phyloP scores from a whole-genome alignment of 1,140 invertebrate genomes.

The Hydropsyche tenuis region DNA sequence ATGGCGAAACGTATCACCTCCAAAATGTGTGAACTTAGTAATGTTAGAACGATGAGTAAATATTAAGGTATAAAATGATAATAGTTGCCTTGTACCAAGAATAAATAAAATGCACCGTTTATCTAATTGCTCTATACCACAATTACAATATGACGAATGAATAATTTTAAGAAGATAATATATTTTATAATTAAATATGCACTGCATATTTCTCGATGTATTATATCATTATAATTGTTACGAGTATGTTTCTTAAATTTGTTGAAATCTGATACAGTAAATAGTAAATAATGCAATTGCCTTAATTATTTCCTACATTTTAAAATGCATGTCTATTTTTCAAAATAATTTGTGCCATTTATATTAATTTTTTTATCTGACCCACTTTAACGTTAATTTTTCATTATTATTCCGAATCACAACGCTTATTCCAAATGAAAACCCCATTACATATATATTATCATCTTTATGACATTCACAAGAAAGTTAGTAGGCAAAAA shows the following conservation, averaged over 20 bases:
- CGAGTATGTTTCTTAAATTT: constrained; percentile 11
- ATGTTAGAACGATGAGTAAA: constrained; percentile 15
- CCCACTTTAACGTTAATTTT: background rate
- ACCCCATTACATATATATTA: background rate
- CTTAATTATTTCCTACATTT: constrained; percentile 20
- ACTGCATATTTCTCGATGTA: constrained; percentile 2
- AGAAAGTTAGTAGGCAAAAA: constrained; percentile 1
- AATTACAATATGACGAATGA: background rate
- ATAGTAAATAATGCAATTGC: constrained; percentile 3
- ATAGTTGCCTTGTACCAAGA: constrained; percentile 35
- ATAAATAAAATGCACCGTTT: constrained; percentile 9
- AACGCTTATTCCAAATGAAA: background rate
- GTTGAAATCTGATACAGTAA: constrained; percentile 17
- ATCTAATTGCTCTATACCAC: constrained; percentile 4
- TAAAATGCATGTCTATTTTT: constrained; percentile 12
- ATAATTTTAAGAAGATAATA: constrained; percentile 19
- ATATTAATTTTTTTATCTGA: background rate
- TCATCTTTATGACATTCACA: background rate
- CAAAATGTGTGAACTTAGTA: constrained; percentile 22
- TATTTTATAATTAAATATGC: constrained; percentile 23
- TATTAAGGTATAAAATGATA: constrained; percentile 24
- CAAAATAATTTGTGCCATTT: constrained; percentile 12
- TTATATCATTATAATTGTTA: constrained; percentile 18
- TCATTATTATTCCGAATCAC: background rate
- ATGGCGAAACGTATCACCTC: constrained; percentile 11